Evolutionary conservation across 92 coral and sea anemone genomes (phyloP), one percentile per base, ranked within the genome.

Genomic region (Micromussa lordhowensis): DNA sequence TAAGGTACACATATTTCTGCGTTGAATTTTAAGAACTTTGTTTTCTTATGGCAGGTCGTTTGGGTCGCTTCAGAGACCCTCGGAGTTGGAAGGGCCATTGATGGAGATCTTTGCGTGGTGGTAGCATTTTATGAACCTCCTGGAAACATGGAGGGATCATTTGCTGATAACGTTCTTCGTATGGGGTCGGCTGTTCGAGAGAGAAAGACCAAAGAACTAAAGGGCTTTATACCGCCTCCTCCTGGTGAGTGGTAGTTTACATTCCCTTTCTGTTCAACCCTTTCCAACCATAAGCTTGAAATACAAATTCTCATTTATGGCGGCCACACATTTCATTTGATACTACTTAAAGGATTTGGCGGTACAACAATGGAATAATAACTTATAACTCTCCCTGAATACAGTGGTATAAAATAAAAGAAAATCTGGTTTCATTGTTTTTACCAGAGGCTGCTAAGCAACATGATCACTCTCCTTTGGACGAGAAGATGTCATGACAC

Each of bases 101-200:
- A 87, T 28, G 95, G 92, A 69, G 98, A 98, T 55, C 91, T 96
- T 34, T 98, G 98, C 31, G 95, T 98, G 51, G 99, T 96, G 17
- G 99, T 98, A 10, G 98, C 99, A 5, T 98, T 93, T 88, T 98
- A 98, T 72, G 98, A 96, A 75, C 99, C 99, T 18, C 99, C 99
- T 5, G 99, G 99, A 21, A 98, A 98, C 91, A 90, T 96, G 88
- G 99, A 96, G 81, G 96, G 95, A 44, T 91, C 92, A 68, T 98
- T 98, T 86, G 86, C 87, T 26, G 91, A 91, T 68, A 98, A 98
- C 74, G 98, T 98, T 22, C 88, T 92, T 28, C 93, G 76, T 38
- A 72, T 93, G 73, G 98, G 96, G 24, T 92, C 96, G 29, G 79
- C 74, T 18, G 91, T 89, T 36, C 87, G 92, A 49, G 18, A 87